Percentiles rank a stretch among this genome's conserved stretches.
These are phyloP conservation scores for Lepidonotus clava DNA, from an alignment of 2,888 invertebrate species.

Conservation along the genomic window DNA sequence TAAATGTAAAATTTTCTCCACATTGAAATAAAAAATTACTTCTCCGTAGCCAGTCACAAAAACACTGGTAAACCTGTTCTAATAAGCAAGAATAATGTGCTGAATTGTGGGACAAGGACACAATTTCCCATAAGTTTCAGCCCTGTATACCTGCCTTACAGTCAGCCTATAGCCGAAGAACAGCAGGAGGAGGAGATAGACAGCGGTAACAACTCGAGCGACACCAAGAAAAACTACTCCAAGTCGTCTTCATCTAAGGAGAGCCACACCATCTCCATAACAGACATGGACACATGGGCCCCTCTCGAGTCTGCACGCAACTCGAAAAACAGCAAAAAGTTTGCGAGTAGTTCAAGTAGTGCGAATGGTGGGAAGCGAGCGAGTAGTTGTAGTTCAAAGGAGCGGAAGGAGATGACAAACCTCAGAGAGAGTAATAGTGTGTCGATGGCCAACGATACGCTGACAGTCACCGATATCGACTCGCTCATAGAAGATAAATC, in stretches of 20 bases:
- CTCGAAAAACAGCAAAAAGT: background rate
- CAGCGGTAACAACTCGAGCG: conserved; percentile 49
- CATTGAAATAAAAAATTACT: too few relatives aligned
- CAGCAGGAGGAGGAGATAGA: conserved; percentile 26
- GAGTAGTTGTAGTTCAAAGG: conserved; percentile 23
- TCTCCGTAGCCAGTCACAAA: too few relatives aligned
- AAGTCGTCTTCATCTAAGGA: conserved; percentile 37
- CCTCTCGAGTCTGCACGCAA: background rate
- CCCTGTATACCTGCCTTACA: background rate
- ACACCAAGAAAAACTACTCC: conserved; percentile 44
- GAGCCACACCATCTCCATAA: conserved; percentile 41
- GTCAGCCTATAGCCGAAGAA: conserved; percentile 27
- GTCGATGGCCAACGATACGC: background rate
- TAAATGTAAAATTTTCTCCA: too few relatives aligned
- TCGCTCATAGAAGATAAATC: background rate
- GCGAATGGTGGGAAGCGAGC: background rate
- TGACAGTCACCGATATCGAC: conserved; percentile 30
- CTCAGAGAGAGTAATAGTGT: conserved; percentile 17
- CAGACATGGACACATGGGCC: conserved; percentile 34
- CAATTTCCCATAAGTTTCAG: too few relatives aligned
- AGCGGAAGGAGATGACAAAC: conserved; percentile 29
- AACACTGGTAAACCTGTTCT: too few relatives aligned
- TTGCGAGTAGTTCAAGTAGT: background rate
- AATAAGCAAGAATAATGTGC: too few relatives aligned
- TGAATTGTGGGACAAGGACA: too few relatives aligned